phyloP scores from a whole-genome alignment of 2,113 vertebrate genomes.

The Pyrgilauda ruficollis region DNA sequence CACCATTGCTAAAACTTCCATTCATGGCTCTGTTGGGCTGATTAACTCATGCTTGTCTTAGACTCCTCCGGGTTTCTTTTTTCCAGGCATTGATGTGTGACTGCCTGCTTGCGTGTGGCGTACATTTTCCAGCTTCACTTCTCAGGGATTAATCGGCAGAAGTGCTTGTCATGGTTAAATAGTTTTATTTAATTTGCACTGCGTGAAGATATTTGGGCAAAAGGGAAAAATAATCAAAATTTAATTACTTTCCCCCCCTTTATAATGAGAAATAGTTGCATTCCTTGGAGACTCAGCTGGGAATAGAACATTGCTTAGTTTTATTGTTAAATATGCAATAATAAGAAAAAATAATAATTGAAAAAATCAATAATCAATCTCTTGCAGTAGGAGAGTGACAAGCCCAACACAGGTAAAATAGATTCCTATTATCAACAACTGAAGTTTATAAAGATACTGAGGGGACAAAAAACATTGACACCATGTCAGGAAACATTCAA shows the following conservation, averaged over 20 bases:
- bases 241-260: conserved; percentile 11
- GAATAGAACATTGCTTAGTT: conserved; percentile 9
- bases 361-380: not conserved
- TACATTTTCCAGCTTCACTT: conserved; percentile 25
- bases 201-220: conserved; percentile 52
- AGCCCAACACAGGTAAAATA: not conserved
- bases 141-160: conserved; percentile 36
- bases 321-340: conserved; percentile 37
- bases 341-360: not conserved
- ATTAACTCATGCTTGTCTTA: conserved; percentile 29
- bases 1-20: not conserved
- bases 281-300: conserved; percentile 32
- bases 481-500: not conserved
- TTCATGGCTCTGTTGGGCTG: not conserved
- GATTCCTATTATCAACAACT: not conserved
- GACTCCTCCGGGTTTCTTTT: conserved; percentile 16
- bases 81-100: not conserved
- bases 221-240: conserved; percentile 67
- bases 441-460: not conserved
- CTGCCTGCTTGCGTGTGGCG: not conserved
- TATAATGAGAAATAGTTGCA: conserved; percentile 52
- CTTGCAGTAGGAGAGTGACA: not conserved
- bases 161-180: conserved; percentile 48
- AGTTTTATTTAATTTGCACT: conserved; percentile 51
- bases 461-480: not conserved